phyloP scores from a whole-genome alignment of 2,888 invertebrate species.

The Drosophila melanocephala region DNA sequence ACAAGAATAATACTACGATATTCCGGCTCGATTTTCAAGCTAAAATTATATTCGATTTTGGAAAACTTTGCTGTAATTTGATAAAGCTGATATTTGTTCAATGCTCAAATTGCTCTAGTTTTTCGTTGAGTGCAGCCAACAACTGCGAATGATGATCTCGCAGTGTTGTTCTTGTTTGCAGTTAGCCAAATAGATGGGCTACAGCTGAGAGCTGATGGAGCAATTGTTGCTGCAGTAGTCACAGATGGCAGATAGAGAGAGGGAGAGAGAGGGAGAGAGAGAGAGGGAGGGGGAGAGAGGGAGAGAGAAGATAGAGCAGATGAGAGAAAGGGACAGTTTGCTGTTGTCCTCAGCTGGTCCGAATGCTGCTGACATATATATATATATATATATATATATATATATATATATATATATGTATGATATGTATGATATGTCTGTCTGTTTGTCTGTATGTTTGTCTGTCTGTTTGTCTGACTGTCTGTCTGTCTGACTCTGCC shows the following conservation, averaged over 20 bases:
- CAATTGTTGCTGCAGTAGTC: conserved; percentile 5
- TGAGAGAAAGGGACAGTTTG: conserved; percentile 44
- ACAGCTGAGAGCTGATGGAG: conserved; percentile 9
- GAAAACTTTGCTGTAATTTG: no score
- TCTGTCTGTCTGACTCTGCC: not conserved
- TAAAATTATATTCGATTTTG: not conserved
- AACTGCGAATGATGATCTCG: conserved; percentile 43
- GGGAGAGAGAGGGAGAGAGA: not conserved
- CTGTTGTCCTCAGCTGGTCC: conserved; percentile 18
- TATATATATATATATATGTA: conserved; percentile 1
- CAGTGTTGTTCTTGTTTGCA: not conserved
- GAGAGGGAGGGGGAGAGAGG: not conserved
- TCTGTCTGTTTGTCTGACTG: not conserved
- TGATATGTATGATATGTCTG: not conserved
- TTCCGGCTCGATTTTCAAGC: not conserved
- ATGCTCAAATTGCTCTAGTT: not conserved
- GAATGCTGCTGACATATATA: conserved; percentile 19
- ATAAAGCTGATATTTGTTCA: not conserved
- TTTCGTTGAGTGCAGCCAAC: conserved; percentile 19
- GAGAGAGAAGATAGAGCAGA: not conserved
- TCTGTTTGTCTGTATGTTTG: not conserved
- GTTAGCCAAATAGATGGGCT: conserved; percentile 8
- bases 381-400: conserved; percentile 17
- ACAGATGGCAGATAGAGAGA: not conserved
- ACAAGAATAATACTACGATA: no score